A percentile compares a stretch with the other conserved stretches of the same genome.
These are phyloP conservation scores for Glaucopsyche alexis DNA, from an alignment of 2,888 invertebrate species.

Conservation along the genomic window DNA sequence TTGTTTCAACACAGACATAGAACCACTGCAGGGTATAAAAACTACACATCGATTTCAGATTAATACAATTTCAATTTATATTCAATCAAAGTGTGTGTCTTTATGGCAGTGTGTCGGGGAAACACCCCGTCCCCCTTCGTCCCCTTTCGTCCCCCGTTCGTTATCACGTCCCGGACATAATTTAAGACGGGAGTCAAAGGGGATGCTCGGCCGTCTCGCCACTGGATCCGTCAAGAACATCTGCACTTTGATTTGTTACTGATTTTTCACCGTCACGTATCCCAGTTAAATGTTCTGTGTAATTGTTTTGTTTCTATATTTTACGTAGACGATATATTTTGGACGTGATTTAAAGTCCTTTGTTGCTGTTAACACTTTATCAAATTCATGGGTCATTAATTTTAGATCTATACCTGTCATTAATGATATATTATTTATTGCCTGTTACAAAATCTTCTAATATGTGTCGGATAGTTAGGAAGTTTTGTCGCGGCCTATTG, in stretches of 20 bases:
- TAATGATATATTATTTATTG: not conserved
- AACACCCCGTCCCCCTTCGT: conserved; percentile 22
- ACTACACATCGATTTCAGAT: conserved; percentile 14
- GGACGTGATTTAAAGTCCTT: not conserved
- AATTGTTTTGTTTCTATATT: conserved; percentile 29
- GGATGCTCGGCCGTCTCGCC: conserved; percentile 42
- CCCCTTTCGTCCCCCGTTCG: conserved; percentile 46
- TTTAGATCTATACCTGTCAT: not conserved
- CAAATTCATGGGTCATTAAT: not conserved
- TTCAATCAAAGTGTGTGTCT: conserved; percentile 20
- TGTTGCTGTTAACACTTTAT: not conserved
- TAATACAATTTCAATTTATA: conserved; percentile 24
- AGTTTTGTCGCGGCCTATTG: too few relatives aligned
- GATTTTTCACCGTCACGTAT: conserved; percentile 36
- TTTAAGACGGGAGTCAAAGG: conserved; percentile 63
- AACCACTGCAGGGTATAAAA: not conserved
- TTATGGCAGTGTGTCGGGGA: conserved; percentile 16
- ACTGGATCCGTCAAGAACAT: conserved; percentile 43
- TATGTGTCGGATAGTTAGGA: too few relatives aligned
- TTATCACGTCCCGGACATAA: conserved; percentile 77
- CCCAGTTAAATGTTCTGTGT: conserved; percentile 27
- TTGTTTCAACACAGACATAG: not conserved
- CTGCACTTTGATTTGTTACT: conserved; percentile 44
- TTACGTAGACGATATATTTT: conserved; percentile 25
- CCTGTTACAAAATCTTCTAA: too few relatives aligned